These are phyloP conservation scores for Gastrophysa polygoni DNA, from an alignment of 2,888 invertebrate genomes.

Conservation along the genomic window DNA sequence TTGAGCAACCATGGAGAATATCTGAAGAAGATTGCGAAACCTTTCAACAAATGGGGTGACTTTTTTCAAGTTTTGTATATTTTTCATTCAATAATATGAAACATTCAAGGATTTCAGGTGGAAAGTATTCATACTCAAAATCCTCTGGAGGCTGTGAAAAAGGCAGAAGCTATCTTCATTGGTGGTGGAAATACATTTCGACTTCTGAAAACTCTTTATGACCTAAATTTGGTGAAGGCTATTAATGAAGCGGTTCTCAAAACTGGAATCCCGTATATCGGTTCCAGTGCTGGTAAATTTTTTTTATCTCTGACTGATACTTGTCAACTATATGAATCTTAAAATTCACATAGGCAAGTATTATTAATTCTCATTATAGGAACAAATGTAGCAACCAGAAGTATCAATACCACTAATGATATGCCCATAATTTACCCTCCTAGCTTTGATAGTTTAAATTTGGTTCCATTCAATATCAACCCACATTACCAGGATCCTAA, in stretches of 20 bases:
- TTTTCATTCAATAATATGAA: neutral
- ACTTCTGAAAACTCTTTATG: conserved; percentile 72
- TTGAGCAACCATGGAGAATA: conserved; percentile 70
- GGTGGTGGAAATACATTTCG: conserved; percentile 85
- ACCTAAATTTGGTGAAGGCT: conserved; percentile 66
- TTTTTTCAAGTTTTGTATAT: neutral
- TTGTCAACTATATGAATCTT: no score
- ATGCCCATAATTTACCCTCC: conserved; percentile 86
- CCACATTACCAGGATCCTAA: conserved; percentile 79
- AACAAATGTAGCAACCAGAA: conserved; percentile 80
- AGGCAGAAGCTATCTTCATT: conserved; percentile 74
- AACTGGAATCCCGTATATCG: conserved; percentile 74
- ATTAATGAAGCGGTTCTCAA: conserved; percentile 68
- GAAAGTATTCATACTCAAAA: conserved; percentile 70
- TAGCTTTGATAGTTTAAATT: conserved; percentile 70
- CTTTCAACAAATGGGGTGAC: conserved; percentile 69
- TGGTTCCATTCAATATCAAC: conserved; percentile 85
- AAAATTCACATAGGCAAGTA: no score
- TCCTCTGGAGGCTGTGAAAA: conserved; percentile 63
- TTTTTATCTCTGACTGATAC: neutral
- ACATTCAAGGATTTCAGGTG: conserved; percentile 61
- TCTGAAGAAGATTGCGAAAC: conserved; percentile 64
- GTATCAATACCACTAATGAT: conserved; percentile 85
- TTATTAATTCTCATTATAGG: conserved; percentile 36
- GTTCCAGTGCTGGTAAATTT: conserved; percentile 73